These are phyloP conservation scores for Aricia artaxerxes DNA, from an alignment of 2,888 invertebrate genomes.

Conservation along the genomic window DNA sequence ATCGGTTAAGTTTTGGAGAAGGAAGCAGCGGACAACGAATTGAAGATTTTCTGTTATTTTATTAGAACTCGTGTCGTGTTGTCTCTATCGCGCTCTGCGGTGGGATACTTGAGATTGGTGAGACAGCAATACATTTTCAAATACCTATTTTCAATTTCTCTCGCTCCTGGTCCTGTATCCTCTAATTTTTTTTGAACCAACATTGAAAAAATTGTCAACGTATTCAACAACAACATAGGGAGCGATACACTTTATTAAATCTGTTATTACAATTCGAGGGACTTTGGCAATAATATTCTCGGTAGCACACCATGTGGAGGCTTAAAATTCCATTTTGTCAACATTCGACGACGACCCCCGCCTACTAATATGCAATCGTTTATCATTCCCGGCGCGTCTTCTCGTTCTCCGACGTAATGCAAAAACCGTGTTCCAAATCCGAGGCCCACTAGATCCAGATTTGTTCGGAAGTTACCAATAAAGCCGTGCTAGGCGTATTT, in stretches of 20 bases:
- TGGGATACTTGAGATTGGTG: too few relatives aligned
- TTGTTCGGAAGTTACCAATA: conserved; percentile 6
- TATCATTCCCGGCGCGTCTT: conserved; percentile 23
- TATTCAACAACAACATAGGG: too few relatives aligned
- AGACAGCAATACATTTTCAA: too few relatives aligned
- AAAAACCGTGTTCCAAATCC: conserved; percentile 24
- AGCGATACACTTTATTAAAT: conserved; percentile 33
- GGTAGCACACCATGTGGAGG: conserved; percentile 50
- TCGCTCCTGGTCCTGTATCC: too few relatives aligned
- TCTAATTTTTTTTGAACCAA: too few relatives aligned
- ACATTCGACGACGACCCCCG: neutral
- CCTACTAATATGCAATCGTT: conserved; percentile 27
- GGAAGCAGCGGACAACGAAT: too few relatives aligned
- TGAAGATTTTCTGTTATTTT: too few relatives aligned
- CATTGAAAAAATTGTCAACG: too few relatives aligned
- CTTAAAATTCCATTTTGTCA: conserved; percentile 36
- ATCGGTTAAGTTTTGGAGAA: too few relatives aligned
- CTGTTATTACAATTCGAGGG: neutral
- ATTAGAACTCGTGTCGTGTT: too few relatives aligned
- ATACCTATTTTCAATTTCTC: too few relatives aligned
- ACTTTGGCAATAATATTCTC: neutral
- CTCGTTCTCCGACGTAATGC: conserved; percentile 17
- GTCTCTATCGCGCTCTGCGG: too few relatives aligned
- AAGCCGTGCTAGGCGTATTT: neutral
- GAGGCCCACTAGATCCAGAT: conserved; percentile 16